A percentile compares a stretch with the other conserved stretches of the same genome.
Evolutionary conservation across 2,797 vertebrate genomes (phyloP).

Genomic region (Kryptopterus vitreolus): DNA sequence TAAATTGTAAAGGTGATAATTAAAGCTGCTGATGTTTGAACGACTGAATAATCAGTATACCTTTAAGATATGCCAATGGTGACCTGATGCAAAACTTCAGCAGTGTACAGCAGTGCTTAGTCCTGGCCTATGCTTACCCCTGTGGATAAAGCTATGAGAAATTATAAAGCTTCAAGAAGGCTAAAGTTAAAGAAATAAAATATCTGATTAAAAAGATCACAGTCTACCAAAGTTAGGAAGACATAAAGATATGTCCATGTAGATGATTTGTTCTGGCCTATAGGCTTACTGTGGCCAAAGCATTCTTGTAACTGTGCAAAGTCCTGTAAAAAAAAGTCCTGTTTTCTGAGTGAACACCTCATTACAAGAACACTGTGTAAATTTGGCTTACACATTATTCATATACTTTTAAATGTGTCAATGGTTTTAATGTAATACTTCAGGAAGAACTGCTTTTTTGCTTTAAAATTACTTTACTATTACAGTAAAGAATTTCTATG

Average conservation of each 20-base stretch:
- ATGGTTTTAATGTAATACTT: slow-evolving; percentile 21
- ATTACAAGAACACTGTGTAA: slow-evolving; percentile 22
- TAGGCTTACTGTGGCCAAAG: slow-evolving; percentile 7
- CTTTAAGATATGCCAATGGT: slow-evolving; percentile 11
- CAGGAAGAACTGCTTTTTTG: not conserved
- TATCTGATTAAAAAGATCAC: slow-evolving; percentile 17
- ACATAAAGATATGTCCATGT: slow-evolving; percentile 22
- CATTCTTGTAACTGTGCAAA: slow-evolving; percentile 14
- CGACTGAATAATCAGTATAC: slow-evolving; percentile 9
- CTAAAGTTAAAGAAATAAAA: slow-evolving; percentile 37
- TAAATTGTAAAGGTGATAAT: slow-evolving; percentile 18
- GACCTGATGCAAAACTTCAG: slow-evolving; percentile 8
- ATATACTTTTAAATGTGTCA: slow-evolving; percentile 6
- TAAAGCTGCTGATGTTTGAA: slow-evolving; percentile 15
- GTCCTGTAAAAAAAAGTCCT: slow-evolving; percentile 6
- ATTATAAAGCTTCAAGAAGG: slow-evolving; percentile 22
- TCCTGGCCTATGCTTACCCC: not conserved
- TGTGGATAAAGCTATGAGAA: slow-evolving; percentile 5
- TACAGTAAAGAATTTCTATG: slow-evolving; percentile 13
- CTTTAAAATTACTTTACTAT: slow-evolving; percentile 15
- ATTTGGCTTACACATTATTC: not conserved
- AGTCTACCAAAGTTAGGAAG: slow-evolving; percentile 8
- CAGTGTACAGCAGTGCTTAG: slow-evolving; percentile 14
- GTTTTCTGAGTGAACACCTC: slow-evolving; percentile 11
- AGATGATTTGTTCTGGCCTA: not conserved